These are phyloP conservation scores for Kradibia gibbosae DNA, from an alignment of 1,140 invertebrate species.

Conservation along the genomic window DNA sequence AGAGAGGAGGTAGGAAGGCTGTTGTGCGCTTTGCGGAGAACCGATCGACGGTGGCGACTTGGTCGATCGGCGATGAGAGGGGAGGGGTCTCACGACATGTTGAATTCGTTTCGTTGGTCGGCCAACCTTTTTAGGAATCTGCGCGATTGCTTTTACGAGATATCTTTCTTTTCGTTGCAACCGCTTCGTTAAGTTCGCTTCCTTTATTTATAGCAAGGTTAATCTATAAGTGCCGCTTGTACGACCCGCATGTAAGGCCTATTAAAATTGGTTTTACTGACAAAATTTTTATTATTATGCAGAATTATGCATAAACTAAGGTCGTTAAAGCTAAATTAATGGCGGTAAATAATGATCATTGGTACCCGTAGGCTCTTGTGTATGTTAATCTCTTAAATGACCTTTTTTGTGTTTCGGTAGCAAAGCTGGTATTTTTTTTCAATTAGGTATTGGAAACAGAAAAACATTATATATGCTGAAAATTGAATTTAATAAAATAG, in stretches of 20 bases:
- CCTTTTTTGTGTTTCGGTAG: conserved; percentile 14
- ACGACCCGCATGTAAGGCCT: background rate
- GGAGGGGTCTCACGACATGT: background rate
- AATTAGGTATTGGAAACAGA: background rate
- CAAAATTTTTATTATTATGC: conserved; percentile 20
- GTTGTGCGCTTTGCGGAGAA: no score
- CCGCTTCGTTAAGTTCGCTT: conserved; percentile 6
- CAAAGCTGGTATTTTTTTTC: background rate
- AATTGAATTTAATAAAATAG: background rate
- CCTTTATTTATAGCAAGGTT: conserved; percentile 11
- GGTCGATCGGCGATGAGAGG: background rate
- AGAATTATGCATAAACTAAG: conserved; percentile 9
- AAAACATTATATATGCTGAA: background rate
- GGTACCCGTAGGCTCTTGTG: background rate
- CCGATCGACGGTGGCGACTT: background rate
- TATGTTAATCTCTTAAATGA: background rate
- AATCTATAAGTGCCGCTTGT: background rate
- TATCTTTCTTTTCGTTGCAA: conserved; percentile 20
- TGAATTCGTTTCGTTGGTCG: conserved; percentile 22
- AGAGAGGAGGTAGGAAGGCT: no score
- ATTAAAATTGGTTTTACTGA: conserved; percentile 22
- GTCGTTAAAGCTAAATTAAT: conserved; percentile 19
- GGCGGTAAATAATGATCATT: conserved; percentile 15
- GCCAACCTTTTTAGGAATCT: conserved; percentile 37
- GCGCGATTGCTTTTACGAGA: conserved; percentile 46